Percentiles rank a stretch among this genome's conserved stretches.
Evolutionary conservation across 2,797 vertebrate genomes (phyloP).

Genomic region (Malurus leucopterus): DNA sequence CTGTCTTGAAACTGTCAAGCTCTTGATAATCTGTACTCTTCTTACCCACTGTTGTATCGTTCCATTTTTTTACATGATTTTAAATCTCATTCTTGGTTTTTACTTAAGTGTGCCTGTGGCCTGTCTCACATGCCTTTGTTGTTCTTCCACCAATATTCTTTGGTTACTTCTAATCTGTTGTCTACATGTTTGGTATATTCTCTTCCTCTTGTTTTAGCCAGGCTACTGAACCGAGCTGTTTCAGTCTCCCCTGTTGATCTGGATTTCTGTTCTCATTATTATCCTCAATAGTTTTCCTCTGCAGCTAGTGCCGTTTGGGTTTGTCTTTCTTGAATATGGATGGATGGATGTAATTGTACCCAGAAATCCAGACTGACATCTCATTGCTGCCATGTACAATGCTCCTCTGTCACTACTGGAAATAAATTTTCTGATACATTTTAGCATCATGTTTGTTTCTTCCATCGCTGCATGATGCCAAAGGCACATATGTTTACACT

Average conservation of each 20-base stretch:
- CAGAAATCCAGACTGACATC: not conserved
- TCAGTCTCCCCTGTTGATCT: not conserved
- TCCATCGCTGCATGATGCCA: not conserved
- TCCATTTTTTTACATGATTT: not conserved
- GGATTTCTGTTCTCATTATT: not conserved
- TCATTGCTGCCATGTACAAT: not conserved
- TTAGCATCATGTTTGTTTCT: not conserved
- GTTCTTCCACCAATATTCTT: not conserved
- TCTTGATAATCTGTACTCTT: not conserved
- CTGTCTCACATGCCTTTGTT: not conserved
- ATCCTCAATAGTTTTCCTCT: not conserved
- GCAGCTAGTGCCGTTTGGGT: not conserved
- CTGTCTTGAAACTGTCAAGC: not conserved
- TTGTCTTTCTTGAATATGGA: not conserved
- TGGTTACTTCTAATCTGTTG: not conserved
- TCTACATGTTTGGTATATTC: not conserved
- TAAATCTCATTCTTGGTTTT: not conserved
- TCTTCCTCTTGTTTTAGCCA: not conserved
- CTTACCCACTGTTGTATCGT: not conserved
- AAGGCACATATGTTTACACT: not conserved
- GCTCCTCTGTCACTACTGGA: not conserved
- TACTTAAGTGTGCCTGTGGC: not conserved
- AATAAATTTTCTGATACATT: not conserved
- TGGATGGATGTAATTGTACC: not conserved
- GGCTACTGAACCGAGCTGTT: not conserved